Base-by-base conservation (phyloP, 2,888 invertebrate species). In the Chalcosyrphus nemorum region DNA sequence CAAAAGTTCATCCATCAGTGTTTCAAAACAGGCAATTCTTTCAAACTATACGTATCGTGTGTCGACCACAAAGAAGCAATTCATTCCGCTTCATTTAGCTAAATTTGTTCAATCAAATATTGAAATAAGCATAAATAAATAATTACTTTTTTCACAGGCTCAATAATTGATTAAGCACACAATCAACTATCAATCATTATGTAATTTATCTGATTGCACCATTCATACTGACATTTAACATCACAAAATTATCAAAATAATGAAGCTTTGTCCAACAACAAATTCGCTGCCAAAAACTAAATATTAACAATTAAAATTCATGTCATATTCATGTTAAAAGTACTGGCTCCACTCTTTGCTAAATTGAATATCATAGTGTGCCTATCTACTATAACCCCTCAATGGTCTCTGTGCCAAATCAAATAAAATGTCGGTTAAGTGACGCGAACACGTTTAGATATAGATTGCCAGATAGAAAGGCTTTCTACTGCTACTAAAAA, bases 241-340 rank as follows among this genome's bases (percentile, higher is more conserved):
- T 56, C 21, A 56, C 43, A 32, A 41, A 57, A 9, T 6, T 13
- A 63, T 7, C 6, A 15, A 35, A 32, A 3, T 15, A 32, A 32
- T 47, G 0, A 19, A 32, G 24, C 19, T 71, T 50, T 19, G 27
- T 17, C 3, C 5, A 15, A 54, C n/a, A 70, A 57, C 38, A 50
- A 59, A 59, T 52, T 41, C 32, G 13, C 15, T 6, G 5, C 35
- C 43, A 47, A 63, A 11, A 56, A 57, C 54, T 45, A 27, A 52
- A 77, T 32, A 45, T 27, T 59, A 54, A 70, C 76, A 61, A 70
- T 77, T 77, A 45, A 70, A 68, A 70, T 59, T 61, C 76, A 70
- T 54, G 15, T 56, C 68, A 61, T 54, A 52, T 63, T 54, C 56
- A 61, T 41, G 45, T 11, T 6, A 50, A 4, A 29, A 41, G 17